phyloP scores from a whole-genome alignment of 2,113 vertebrate species.

The Ptilonorhynchus violaceus region DNA sequence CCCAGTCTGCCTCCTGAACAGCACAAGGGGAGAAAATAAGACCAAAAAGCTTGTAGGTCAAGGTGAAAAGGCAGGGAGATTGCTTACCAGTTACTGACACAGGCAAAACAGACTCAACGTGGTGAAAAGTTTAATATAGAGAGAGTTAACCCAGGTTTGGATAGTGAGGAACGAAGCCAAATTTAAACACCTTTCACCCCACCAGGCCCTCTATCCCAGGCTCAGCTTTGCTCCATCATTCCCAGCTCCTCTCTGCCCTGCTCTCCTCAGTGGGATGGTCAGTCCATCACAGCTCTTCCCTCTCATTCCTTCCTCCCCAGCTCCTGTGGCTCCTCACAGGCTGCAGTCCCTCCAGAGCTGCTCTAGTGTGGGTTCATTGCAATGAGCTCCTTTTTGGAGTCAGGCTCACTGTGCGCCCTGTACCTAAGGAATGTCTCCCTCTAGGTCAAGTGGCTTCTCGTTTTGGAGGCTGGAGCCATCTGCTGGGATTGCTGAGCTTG shows the following conservation, averaged over 20 bases:
- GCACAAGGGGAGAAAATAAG: neutral
- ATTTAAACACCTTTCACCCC: too few species aligned
- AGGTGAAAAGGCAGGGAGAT: neutral
- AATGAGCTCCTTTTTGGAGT: neutral
- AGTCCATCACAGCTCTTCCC: neutral
- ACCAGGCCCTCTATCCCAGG: neutral
- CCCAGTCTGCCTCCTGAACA: neutral
- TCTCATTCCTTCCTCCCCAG: neutral
- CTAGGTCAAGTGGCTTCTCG: neutral
- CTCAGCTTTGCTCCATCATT: neutral
- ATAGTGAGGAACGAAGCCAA: neutral
- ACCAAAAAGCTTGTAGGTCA: neutral
- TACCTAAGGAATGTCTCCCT: neutral
- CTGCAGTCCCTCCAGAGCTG: neutral
- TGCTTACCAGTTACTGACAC: neutral
- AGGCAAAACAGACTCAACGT: neutral
- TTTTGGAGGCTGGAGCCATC: neutral
- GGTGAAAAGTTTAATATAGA: neutral
- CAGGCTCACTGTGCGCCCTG: neutral
- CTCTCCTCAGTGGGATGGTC: neutral
- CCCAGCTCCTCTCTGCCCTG: fast-evolving
- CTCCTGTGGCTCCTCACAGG: fast-evolving
- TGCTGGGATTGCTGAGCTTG: neutral
- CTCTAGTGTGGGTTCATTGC: fast-evolving
- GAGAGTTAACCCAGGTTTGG: neutral